These are phyloP conservation scores for Chalcosyrphus nemorum DNA, from an alignment of 2,888 invertebrate genomes.

Conservation along the genomic window DNA sequence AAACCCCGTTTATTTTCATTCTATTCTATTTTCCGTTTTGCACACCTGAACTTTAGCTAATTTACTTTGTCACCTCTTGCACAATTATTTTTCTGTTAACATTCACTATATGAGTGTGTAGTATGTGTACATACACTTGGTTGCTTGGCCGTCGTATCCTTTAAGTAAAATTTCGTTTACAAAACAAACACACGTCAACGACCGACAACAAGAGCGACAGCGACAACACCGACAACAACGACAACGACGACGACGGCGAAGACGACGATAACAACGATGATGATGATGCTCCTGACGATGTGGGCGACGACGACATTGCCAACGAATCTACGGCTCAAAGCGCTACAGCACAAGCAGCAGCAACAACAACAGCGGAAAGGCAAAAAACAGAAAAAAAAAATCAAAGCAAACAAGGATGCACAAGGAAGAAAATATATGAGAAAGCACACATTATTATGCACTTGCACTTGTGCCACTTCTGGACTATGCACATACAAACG, in stretches of 20 bases:
- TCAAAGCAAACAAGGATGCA: constrained; percentile 52
- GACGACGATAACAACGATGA: background rate
- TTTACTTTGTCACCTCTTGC: constrained; percentile 68
- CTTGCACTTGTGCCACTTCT: constrained; percentile 72
- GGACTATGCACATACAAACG: constrained; percentile 42
- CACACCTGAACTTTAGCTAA: constrained; percentile 68
- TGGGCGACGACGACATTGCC: constrained; percentile 65
- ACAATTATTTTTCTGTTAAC: constrained; percentile 69
- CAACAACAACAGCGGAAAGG: too few species aligned
- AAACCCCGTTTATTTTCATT: constrained; percentile 30
- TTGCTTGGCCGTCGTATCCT: constrained; percentile 51
- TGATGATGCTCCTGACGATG: constrained; percentile 35
- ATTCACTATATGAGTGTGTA: constrained; percentile 38
- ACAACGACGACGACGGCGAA: constrained; percentile 12
- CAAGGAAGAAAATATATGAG: constrained; percentile 56
- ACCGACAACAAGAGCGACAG: constrained; percentile 52
- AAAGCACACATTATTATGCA: constrained; percentile 70
- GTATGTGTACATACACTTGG: constrained; percentile 19
- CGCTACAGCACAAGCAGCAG: constrained; percentile 55
- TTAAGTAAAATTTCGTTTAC: constrained; percentile 36
- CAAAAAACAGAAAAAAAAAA: constrained; percentile 1
- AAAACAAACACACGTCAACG: constrained; percentile 72
- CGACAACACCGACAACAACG: constrained; percentile 7
- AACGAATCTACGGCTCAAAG: constrained; percentile 55
- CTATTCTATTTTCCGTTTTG: constrained; percentile 16